phyloP scores from a whole-genome alignment of 2,797 vertebrate genomes.

The Arremon aurantiirostris region DNA sequence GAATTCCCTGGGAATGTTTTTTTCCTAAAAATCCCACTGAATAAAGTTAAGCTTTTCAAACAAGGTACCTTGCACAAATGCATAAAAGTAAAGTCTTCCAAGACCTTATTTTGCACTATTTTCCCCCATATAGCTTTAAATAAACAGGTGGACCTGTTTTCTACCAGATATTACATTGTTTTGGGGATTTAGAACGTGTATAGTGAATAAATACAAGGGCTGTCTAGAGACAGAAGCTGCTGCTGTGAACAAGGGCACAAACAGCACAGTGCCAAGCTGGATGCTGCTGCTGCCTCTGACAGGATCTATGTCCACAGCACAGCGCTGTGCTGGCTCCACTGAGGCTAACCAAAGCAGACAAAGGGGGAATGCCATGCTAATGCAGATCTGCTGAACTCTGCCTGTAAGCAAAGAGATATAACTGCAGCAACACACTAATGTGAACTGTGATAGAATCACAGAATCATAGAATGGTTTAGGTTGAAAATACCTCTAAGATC shows the following conservation, averaged over 20 bases:
- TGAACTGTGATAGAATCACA: not conserved
- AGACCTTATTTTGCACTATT: not conserved
- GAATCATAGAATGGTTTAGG: not conserved
- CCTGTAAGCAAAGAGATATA: not conserved
- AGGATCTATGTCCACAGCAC: not conserved
- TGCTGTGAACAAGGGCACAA: not conserved
- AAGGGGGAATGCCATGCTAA: not conserved
- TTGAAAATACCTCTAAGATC: not conserved
- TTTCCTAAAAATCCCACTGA: not conserved
- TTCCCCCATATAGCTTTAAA: not conserved
- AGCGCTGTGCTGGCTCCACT: not conserved
- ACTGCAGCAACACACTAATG: not conserved
- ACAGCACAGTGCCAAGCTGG: rapidly evolving
- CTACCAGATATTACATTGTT: not conserved
- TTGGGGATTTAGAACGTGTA: not conserved
- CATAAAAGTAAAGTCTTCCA: not conserved
- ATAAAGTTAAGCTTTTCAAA: not conserved
- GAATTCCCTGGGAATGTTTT: not conserved
- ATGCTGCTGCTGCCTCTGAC: not conserved
- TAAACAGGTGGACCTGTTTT: not conserved
- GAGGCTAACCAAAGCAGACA: not conserved
- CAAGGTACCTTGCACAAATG: not conserved
- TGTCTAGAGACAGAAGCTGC: not conserved
- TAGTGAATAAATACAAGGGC: not conserved
- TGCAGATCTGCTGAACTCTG: not conserved